A percentile compares a stretch with the other conserved stretches of the same genome.
Evolutionary conservation across 2,888 invertebrate species (phyloP).

Genomic region (Oegoconia quadripuncta): DNA sequence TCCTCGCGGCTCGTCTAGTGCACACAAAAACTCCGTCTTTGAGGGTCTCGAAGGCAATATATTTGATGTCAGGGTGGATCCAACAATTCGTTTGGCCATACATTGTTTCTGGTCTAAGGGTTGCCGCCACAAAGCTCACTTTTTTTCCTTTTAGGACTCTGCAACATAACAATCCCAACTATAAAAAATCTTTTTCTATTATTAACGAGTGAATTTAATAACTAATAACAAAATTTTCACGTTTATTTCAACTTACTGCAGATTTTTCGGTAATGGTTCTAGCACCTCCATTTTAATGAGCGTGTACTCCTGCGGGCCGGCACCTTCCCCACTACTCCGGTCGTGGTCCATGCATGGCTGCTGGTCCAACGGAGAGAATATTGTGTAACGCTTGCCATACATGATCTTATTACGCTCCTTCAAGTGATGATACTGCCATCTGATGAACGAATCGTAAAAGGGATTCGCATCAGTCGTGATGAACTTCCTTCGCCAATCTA

Average conservation of each 20-base stretch:
- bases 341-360: constrained; percentile 99
- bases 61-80: constrained; percentile 96
- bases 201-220: too few species aligned
- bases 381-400: constrained; percentile 98
- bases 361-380: constrained; percentile 96
- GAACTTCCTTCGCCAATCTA: constrained; percentile 99
- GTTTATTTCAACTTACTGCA: constrained; percentile 79
- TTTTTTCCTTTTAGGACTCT: constrained; percentile 75
- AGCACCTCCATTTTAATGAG: constrained; percentile 94
- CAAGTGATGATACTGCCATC: constrained; percentile 96
- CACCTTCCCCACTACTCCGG: constrained; percentile 96
- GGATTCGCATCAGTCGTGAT: constrained; percentile 99
- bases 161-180: too few species aligned
- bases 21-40: constrained; percentile 90
- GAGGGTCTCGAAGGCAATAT: constrained; percentile 89
- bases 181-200: too few species aligned
- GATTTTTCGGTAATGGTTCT: constrained; percentile 84
- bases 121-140: constrained; percentile 96
- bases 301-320: constrained; percentile 98
- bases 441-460: constrained; percentile 97
- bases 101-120: constrained; percentile 99
- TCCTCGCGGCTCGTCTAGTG: constrained; percentile 92
- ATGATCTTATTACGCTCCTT: constrained; percentile 93
- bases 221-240: too few species aligned
- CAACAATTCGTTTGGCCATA: constrained; percentile 99